Base-by-base conservation (phyloP, 1,140 invertebrate genomes). In the Heliconius nattereri region DNA sequence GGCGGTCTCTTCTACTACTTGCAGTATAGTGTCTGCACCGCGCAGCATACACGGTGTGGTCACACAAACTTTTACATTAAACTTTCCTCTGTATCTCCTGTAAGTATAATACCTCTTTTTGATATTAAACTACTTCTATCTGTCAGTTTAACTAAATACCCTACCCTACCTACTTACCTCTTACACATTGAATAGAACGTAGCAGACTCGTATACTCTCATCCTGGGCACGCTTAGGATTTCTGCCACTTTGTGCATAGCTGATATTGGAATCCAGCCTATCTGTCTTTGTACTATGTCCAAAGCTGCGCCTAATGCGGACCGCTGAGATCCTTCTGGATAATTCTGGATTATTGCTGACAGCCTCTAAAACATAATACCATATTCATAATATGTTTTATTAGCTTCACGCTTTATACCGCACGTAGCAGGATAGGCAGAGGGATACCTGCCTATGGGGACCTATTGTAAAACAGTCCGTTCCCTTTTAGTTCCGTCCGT, bases 171-270 rank as follows among this genome's bases (percentile, higher is more conserved):
- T 29, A 40, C 40, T 13, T 16, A 91, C 90, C 98, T 96, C 94
- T 98, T 99, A 89, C 98, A 99, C 99, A 99, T 99, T 35, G 99
- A 99, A 90, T 99, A 99, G 93, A 99, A 99, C 7, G 99, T 99
- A 49, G 98, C 99, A 73, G 99, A 99, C 96, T 99, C 99, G 94
- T 99, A 99, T 0, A 99, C 99, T 85, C 99, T 96, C 98, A 99
- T 99, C 85, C 97, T 96, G 0, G 99, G 98, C 85, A 99, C 96
- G 78, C 97, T 94, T 1, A 99, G 94, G 74, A 98, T 96, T 79
- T 98, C 97, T 20, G 98, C 98, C 7, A 99, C 98, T 94, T 98
- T 97, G 91, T 99, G 98, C 99, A 99, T 99, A 20, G 98, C 99
- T 8, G 98, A 97, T 87, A 99, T 98, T 1, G 99, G 98, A 19